These are phyloP conservation scores for Lophius americanus DNA, from an alignment of 2,797 vertebrate genomes.

Conservation along the genomic window DNA sequence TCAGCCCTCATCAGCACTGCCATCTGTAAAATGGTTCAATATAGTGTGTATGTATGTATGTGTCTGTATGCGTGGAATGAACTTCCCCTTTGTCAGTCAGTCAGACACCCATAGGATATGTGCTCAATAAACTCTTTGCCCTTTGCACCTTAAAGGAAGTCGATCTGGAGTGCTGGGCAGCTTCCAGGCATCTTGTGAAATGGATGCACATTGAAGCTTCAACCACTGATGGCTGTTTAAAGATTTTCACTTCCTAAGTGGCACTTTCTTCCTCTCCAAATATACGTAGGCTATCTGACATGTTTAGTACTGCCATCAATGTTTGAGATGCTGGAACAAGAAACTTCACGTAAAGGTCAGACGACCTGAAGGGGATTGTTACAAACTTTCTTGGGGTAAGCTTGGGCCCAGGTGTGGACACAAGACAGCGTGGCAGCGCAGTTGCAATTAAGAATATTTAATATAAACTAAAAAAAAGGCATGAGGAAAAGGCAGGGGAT, in stretches of 20 bases:
- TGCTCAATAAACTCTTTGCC: constrained; percentile 75
- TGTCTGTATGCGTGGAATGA: constrained; percentile 37
- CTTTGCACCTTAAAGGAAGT: constrained; percentile 75
- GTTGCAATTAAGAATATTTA: too few species aligned
- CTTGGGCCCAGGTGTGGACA: too few species aligned
- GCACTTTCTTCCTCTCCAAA: constrained; percentile 58
- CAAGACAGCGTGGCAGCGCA: too few species aligned
- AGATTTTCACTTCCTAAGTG: constrained; percentile 68
- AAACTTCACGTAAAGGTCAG: constrained; percentile 60
- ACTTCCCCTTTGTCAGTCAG: constrained; percentile 56
- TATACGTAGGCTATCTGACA: constrained; percentile 57
- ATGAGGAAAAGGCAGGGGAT: too few species aligned
- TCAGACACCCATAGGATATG: constrained; percentile 75
- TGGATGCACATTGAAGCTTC: constrained; percentile 56
- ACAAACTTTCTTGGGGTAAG: too few species aligned
- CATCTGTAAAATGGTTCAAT: constrained; percentile 65
- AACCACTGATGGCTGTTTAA: constrained; percentile 47
- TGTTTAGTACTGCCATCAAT: constrained; percentile 60
- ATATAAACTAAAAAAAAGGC: too few species aligned
- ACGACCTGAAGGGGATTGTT: constrained; percentile 23
- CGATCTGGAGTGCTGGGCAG: constrained; percentile 71
- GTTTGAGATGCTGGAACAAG: constrained; percentile 50
- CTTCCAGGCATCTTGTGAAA: constrained; percentile 59
- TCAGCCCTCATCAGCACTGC: constrained; percentile 52
- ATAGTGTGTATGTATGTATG: constrained; percentile 2